Conservation (phyloP, 2,888 invertebrate genomes). For the Spodoptera picta region DNA sequence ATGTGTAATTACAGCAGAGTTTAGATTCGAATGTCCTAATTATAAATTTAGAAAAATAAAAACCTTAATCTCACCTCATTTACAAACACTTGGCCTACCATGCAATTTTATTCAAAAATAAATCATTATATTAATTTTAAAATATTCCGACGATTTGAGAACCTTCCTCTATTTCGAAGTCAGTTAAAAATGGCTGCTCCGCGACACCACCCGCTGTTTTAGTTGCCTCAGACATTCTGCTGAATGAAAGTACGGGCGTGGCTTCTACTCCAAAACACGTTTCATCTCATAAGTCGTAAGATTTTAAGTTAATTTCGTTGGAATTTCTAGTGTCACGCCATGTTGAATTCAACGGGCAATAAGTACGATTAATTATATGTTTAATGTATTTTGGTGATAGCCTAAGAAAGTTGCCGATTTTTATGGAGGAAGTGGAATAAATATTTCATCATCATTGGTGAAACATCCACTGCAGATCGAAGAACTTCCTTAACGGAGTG, state of each 20-base stretch:
- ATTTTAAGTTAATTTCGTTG: constrained; percentile 41
- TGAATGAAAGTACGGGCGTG: constrained; percentile 55
- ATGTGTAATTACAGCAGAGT: too few species aligned
- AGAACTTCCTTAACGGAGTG: too few species aligned
- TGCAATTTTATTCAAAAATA: too few species aligned
- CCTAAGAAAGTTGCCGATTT: constrained; percentile 31
- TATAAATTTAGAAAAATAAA: too few species aligned
- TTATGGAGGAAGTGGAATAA: constrained; percentile 1
- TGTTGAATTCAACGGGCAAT: constrained; percentile 53
- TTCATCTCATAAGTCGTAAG: constrained; percentile 45
- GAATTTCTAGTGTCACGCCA: constrained; percentile 51
- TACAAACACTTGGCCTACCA: too few species aligned
- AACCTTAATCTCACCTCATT: too few species aligned
- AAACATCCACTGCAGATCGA: too few species aligned
- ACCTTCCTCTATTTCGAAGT: too few species aligned
- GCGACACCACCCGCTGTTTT: constrained; percentile 7
- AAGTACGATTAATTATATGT: constrained; percentile 42
- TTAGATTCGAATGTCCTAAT: too few species aligned
- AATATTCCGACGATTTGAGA: too few species aligned
- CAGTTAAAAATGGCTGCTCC: background rate
- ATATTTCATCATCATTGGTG: background rate
- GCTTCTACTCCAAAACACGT: constrained; percentile 41
- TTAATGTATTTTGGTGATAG: constrained; percentile 13
- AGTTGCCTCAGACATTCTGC: constrained; percentile 35
- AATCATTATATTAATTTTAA: too few species aligned